Evolutionary conservation across 2,113 vertebrate species (phyloP).

Genomic region (Paralichthys olivaceus): DNA sequence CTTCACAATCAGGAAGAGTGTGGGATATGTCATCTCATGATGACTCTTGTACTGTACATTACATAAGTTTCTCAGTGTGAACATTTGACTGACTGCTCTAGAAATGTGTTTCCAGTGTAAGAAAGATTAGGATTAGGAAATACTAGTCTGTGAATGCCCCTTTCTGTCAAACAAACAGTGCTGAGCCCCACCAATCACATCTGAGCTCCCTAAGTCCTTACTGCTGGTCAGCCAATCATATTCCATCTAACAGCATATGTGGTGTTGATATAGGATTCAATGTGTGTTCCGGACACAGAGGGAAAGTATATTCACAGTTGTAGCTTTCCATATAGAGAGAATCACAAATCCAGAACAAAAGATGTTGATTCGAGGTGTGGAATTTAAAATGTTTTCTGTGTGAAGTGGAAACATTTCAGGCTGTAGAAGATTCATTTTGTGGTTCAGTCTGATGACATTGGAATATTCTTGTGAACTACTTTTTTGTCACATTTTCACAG

Average conservation of each 20-base stretch:
- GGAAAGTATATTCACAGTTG: not conserved
- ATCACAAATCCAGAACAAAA: conserved; percentile 1
- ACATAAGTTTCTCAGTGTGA: not conserved
- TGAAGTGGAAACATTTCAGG: not conserved
- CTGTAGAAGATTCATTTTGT: not conserved
- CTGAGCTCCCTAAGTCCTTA: conserved; percentile 4
- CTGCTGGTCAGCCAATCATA: conserved; percentile 30
- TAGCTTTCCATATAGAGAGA: not conserved
- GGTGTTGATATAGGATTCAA: conserved; percentile 15
- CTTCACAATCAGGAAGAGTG: not conserved
- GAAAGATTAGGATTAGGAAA: conserved; percentile 58
- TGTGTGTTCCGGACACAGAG: conserved; percentile 7
- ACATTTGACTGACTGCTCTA: not conserved
- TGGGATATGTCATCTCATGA: not conserved
- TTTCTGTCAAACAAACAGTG: conserved; percentile 34
- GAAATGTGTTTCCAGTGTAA: conserved; percentile 17
- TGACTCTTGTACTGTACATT: conserved; percentile 5
- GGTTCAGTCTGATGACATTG: not conserved
- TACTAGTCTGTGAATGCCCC: conserved; percentile 46
- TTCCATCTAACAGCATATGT: conserved; percentile 11
- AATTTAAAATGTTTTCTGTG: not conserved
- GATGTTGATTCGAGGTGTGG: conserved; percentile 53
- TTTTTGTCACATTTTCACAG: conserved; percentile 55
- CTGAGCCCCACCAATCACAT: conserved; percentile 1
- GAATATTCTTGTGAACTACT: not conserved